Base-by-base conservation (phyloP, 2,113 vertebrate species). In the Anguilla rostrata region DNA sequence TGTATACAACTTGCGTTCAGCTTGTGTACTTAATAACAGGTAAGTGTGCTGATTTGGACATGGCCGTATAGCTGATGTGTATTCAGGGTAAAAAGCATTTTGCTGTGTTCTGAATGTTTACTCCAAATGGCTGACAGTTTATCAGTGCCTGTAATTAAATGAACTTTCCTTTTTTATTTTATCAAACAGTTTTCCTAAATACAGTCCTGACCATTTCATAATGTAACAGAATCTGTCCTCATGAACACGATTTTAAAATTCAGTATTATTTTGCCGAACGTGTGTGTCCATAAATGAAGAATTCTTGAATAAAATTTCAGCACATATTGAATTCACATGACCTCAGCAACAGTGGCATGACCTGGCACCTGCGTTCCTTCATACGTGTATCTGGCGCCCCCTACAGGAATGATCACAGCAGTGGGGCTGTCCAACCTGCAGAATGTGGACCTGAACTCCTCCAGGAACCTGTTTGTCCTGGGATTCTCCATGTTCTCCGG, bases 401-500 rank as follows among this genome's bases (percentile, higher is more conserved):
- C 34, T 75, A 40, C 93, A 99, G 98, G 98, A 60, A 99, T 99
- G 98, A 99, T 99, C 90, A 99, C 98, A 1, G 98, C 98, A 0
- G 96, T 99, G 6, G 98, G 98, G 2, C 94, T 99, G 86, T 99
- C 98, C 81, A 99, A 99, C 89, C 96, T 99, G 81, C 98, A 99
- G 94, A 94, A 96, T 1, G 98, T 99, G 1, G 97, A 99, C 92
- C 95, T 99, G 95, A 99, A 99, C 90, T 99, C 98, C 0, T 98
- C 98, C 57, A 96, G 98, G 75, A 99, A 99, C 86, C 97, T 99
- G 46, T 99, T 99, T 0, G 96, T 99, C 86, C 94, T 99, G 5
- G 98, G 98, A 1, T 99, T 99, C 88, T 95, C 98, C 0, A 97
- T 99, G 96, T 99, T 99, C 85, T 98, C 98, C 0, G 98, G 98